These are phyloP conservation scores for Australoheros facetus DNA, from an alignment of 2,797 vertebrate genomes.

Conservation along the genomic window DNA sequence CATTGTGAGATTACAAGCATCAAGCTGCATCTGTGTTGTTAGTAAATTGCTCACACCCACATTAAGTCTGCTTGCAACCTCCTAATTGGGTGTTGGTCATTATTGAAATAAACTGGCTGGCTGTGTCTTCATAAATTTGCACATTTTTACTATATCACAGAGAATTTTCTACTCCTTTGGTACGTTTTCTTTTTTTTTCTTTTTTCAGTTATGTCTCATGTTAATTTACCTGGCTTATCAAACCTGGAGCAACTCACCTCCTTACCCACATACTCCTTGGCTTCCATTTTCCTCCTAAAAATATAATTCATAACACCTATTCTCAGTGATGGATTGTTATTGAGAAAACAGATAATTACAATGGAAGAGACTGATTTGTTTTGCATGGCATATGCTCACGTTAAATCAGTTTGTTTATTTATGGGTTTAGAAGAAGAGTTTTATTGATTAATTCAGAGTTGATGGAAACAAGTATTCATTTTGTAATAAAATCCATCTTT, in stretches of 20 bases:
- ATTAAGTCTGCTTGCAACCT: not conserved
- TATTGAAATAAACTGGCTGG: not conserved
- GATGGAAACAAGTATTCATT: constrained; percentile 22
- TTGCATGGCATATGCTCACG: constrained; percentile 9
- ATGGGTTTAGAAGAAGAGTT: constrained; percentile 19
- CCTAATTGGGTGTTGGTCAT: not conserved
- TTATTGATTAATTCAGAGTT: constrained; percentile 24
- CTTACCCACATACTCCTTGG: not conserved
- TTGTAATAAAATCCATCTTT: not conserved
- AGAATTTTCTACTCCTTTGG: not conserved
- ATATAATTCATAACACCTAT: not conserved
- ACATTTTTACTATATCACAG: not conserved
- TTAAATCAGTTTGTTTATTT: constrained; percentile 44
- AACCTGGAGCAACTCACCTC: not conserved
- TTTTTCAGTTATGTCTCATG: not conserved
- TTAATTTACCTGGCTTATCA: not conserved
- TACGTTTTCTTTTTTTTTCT: not conserved
- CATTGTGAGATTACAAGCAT: not conserved
- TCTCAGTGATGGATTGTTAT: not conserved
- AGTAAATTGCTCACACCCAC: not conserved
- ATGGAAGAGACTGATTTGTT: constrained; percentile 22
- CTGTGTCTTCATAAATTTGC: not conserved
- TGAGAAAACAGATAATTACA: constrained; percentile 3
- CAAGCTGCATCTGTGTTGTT: not conserved
- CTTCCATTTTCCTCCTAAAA: not conserved